Percentiles rank a stretch among this genome's conserved stretches.
Evolutionary conservation across 2,113 vertebrate species (phyloP).

Genomic region (Coptodon bakossiorum): DNA sequence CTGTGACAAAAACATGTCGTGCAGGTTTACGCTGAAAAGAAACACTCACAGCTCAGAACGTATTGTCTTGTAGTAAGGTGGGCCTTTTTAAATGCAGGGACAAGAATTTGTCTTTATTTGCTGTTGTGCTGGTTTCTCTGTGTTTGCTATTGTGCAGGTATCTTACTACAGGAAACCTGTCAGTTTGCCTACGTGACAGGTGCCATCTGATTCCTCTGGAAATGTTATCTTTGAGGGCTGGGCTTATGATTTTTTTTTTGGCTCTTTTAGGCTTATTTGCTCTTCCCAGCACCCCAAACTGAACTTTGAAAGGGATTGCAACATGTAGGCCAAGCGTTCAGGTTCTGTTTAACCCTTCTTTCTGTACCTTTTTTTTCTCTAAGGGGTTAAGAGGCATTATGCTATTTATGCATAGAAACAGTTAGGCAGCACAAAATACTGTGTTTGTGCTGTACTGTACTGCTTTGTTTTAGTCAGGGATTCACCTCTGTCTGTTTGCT

Average conservation of each 20-base stretch:
- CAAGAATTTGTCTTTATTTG: conserved; percentile 21
- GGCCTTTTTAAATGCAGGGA: background rate
- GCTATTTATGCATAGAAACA: background rate
- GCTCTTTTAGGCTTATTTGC: conserved; percentile 40
- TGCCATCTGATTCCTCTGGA: conserved; percentile 11
- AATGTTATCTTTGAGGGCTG: conserved; percentile 40
- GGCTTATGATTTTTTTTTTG: background rate
- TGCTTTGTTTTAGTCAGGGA: background rate
- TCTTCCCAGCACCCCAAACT: conserved; percentile 10
- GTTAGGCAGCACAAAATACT: background rate
- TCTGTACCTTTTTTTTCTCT: background rate
- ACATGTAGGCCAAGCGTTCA: background rate
- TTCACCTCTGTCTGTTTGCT: background rate
- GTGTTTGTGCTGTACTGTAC: no score
- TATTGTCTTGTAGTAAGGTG: background rate
- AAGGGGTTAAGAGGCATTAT: background rate
- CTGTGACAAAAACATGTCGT: background rate
- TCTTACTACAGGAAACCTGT: conserved; percentile 10
- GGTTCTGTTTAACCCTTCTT: background rate
- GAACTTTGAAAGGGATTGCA: conserved; percentile 57
- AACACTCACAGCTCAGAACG: background rate
- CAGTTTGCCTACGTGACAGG: conserved; percentile 41
- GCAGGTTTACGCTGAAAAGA: background rate
- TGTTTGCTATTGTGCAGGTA: conserved; percentile 29
- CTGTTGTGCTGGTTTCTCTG: conserved; percentile 6